Base-by-base conservation (phyloP, 1,140 invertebrate genomes). In the Papilio xuthus region DNA sequence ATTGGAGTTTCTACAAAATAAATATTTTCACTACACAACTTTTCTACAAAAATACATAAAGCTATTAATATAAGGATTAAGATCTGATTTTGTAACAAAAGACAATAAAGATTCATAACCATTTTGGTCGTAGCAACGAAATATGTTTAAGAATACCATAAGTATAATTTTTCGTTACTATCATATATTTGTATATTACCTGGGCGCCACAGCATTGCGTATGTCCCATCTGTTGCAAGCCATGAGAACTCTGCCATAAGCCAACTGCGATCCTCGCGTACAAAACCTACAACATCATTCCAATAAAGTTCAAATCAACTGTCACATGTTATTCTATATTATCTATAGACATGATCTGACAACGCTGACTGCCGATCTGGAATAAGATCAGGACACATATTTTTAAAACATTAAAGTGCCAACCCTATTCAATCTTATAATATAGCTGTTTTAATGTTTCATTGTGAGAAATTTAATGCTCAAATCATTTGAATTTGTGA, bases 231-330 rank as follows among this genome's bases (percentile, higher is more conserved):
- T 90, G 86, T 53, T 95, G 94, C 12, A 96, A 87, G 10, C 95
- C 95, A 28, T 95, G 94, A 0, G 95, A 96, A 81, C 96, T 96
- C 81, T 95, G 95, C 96, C 97, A 97, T 23, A 97, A 87, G 0
- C 95, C 96, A 13, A 97, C 94, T 4, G 96, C 96, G 79, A 97
- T 97, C 81, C 96, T 94, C 71, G 96, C 96, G 84, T 97, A 97
- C 0, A 96, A 80, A 50, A 96, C 94, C 96, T 96, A 89, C 69
- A 78, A 69, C 79, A 79, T 76, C 8, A 75, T 63, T 47, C 10
- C 44, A 76, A 23, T 63, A n/a, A 67, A 7, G 7, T 28, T 28
- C 4, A 10, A 67, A 67, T 67, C 0, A 28, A 53, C n/a, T 20
- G n/a, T 53, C 18, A 15, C 1, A n/a, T 20, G 7, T 47, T 18